Percentiles rank a stretch among this genome's conserved stretches.
Evolutionary conservation across 2,797 vertebrate genomes (phyloP).

Genomic region (Danio aesculapii): DNA sequence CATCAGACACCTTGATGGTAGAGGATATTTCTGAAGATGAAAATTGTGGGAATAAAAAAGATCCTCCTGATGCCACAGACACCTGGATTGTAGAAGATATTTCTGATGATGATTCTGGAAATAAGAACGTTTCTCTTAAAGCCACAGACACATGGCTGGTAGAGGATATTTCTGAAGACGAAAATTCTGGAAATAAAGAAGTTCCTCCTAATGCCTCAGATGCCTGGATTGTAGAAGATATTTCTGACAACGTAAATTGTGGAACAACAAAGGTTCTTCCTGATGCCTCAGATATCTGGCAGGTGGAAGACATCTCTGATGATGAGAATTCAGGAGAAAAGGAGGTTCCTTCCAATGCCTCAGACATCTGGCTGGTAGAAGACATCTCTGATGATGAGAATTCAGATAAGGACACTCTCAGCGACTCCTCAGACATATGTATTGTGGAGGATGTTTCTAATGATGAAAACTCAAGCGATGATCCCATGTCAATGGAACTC

Average conservation of each 20-base stretch:
- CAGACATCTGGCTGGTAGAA: neutral
- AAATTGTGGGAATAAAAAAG: neutral
- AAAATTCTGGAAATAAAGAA: neutral
- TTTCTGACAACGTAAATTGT: neutral
- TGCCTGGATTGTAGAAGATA: neutral
- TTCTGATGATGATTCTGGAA: neutral
- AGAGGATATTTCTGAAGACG: neutral
- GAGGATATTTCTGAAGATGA: neutral
- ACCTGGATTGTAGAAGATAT: neutral
- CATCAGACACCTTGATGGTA: neutral
- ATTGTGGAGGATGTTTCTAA: conserved; percentile 7
- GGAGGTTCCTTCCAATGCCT: neutral
- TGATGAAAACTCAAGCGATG: conserved; percentile 15
- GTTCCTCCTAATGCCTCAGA: neutral
- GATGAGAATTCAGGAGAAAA: neutral
- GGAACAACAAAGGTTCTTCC: neutral
- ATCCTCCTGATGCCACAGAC: neutral
- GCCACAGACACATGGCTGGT: neutral
- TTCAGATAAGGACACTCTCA: neutral
- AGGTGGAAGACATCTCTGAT: conserved; percentile 14
- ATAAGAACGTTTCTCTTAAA: neutral
- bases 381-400: conserved; percentile 6
- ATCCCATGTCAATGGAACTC: conserved; percentile 21
- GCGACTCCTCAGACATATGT: neutral
- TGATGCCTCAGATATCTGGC: neutral